These are phyloP conservation scores for Crotalus viridis DNA, from an alignment of 2,113 vertebrate genomes.

Conservation along the genomic window DNA sequence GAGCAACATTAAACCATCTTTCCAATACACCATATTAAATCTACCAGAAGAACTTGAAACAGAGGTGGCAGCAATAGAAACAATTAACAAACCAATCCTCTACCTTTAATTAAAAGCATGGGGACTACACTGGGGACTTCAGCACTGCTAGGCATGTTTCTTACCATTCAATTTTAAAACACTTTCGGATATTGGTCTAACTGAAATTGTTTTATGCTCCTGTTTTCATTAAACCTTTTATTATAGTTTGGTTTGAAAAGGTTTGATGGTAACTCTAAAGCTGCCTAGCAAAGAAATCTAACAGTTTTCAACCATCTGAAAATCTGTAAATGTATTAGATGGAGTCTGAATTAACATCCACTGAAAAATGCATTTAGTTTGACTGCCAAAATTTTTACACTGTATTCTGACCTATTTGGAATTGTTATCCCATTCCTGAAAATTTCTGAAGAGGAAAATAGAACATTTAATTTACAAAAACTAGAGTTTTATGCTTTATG, in stretches of 20 bases:
- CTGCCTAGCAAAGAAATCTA: not conserved
- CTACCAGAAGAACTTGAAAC: not conserved
- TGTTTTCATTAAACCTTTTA: not conserved
- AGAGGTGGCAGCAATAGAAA: not conserved
- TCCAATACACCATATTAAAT: not conserved
- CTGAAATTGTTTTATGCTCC: not conserved
- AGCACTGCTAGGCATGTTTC: not conserved
- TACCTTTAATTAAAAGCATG: not conserved
- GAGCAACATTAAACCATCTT: not conserved
- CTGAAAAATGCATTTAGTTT: slow-evolving; percentile 16
- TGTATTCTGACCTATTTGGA: not conserved
- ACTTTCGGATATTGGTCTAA: not conserved
- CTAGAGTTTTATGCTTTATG: not conserved
- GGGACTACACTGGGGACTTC: not conserved
- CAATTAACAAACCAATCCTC: not conserved
- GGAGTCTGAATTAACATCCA: slow-evolving; percentile 1
- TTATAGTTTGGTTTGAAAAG: not conserved
- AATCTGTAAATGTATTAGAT: slow-evolving; percentile 7
- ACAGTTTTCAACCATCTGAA: not conserved
- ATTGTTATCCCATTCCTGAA: not conserved
- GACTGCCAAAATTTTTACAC: not conserved
- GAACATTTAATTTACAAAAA: not conserved
- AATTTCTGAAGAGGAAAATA: not conserved
- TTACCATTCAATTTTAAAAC: not conserved
- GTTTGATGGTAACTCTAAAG: not conserved